Evolutionary conservation across 2,113 vertebrate species (phyloP), one percentile per base, ranked within the genome.

Genomic region (Danio rerio): DNA sequence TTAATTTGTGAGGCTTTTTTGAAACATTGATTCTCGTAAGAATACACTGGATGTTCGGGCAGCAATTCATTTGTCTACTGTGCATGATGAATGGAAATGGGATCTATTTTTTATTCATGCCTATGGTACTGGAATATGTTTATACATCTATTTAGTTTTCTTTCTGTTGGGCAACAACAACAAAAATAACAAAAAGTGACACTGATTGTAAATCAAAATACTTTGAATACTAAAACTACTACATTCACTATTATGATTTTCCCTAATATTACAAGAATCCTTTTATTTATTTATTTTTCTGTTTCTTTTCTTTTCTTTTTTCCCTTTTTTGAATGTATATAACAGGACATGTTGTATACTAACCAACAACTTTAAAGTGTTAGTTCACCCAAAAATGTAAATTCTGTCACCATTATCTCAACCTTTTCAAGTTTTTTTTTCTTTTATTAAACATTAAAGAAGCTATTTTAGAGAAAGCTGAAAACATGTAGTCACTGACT

Each of bases 181-280:
- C 15, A 71, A 13, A 79, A 12, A 3, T 31, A 31, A 31, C 31
- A 59, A 6, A 2, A 18, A 18, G 13, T 85, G 84, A 85, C 79
- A 80, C 55, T 69, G 82, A 85, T 78, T 70, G 75, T 70, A 84
- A 78, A 78, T 86, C 87, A 31, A 31, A 31, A 31, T 31, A 1
- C 83, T 90, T 90, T 85, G 85, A 70, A 59, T 53, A 75, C 9
- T 45, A 77, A 84, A 87, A 86, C 84, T 65, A 84, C 71, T 81
- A 85, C 84, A 88, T 85, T 82, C 86, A 86, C 45, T 86, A 82
- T 77, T 85, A 65, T 69, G 81, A 78, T 82, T 58, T 85, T 82
- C 6, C 7, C 66, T 81, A 62, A 4, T 42, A 65, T 40, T 42
- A 16, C 62, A 65, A 5, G 13, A 16, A n/a, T n/a, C n/a, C n/a